A percentile compares a stretch with the other conserved stretches of the same genome.
Evolutionary conservation across 2,113 vertebrate species (phyloP).

Genomic region (Nesospiza acunhae): DNA sequence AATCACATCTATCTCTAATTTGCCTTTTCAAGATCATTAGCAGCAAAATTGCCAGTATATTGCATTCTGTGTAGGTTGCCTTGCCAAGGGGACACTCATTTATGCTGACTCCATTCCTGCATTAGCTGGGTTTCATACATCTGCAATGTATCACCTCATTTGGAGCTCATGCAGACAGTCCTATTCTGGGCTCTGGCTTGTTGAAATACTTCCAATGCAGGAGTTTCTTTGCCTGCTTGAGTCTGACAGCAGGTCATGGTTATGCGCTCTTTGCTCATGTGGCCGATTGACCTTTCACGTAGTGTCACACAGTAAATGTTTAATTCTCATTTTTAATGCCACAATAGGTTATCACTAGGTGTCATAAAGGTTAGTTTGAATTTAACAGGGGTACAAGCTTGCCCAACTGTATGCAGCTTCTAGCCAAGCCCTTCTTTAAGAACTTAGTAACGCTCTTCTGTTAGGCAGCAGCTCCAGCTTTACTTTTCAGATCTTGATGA

Average conservation of each 20-base stretch:
- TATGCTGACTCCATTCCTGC: not conserved
- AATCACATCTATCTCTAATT: not conserved
- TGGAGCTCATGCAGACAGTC: not conserved
- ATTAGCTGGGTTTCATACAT: not conserved
- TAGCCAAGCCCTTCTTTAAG: not conserved
- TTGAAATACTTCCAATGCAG: not conserved
- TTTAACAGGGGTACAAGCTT: accelerated
- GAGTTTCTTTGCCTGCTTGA: not conserved
- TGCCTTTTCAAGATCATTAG: not conserved
- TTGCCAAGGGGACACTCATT: not conserved
- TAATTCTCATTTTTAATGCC: not conserved
- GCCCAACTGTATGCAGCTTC: not conserved
- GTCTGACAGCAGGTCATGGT: not conserved
- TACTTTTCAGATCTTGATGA: not conserved
- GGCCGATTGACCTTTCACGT: not conserved
- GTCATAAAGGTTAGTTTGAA: not conserved
- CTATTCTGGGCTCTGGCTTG: not conserved
- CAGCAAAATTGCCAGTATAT: not conserved
- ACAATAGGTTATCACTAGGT: not conserved
- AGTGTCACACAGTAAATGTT: not conserved
- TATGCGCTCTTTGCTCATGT: not conserved
- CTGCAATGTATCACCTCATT: not conserved
- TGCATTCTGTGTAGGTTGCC: not conserved
- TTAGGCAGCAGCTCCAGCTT: not conserved
- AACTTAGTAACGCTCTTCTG: not conserved